Conservation (phyloP, 92 coral and sea anemone species). For the Bergia puertoricense region DNA sequence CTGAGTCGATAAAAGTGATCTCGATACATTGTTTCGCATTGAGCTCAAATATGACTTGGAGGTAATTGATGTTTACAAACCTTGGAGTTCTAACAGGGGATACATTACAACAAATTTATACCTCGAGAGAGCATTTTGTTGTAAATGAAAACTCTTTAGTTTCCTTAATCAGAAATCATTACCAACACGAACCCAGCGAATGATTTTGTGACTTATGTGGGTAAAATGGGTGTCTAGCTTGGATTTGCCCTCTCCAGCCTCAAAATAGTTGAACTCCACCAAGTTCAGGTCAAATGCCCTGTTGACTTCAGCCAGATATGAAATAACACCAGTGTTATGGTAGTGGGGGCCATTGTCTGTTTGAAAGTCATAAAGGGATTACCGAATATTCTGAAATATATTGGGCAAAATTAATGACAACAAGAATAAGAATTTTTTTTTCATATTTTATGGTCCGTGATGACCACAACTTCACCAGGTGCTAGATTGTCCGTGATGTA, state of each 20-base stretch:
- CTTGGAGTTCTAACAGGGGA: too few species aligned
- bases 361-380: background rate
- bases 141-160: background rate
- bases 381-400: background rate
- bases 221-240: conserved; percentile 39
- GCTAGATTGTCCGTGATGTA: conserved; percentile 37
- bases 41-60: too few species aligned
- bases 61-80: too few species aligned
- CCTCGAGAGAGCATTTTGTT: too few species aligned
- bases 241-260: conserved; percentile 56
- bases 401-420: background rate
- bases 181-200: conserved; percentile 51
- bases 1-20: too few species aligned
- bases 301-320: conserved; percentile 42
- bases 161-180: conserved; percentile 52
- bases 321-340: conserved; percentile 49
- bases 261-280: conserved; percentile 41
- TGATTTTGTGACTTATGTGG: conserved; percentile 55
- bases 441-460: conserved; percentile 58
- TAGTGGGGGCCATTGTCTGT: conserved; percentile 63
- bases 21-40: too few species aligned
- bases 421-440: background rate
- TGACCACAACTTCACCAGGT: conserved; percentile 52
- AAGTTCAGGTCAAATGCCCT: conserved; percentile 27
- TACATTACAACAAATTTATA: too few species aligned